phyloP scores from a whole-genome alignment of 2,888 invertebrate species.

The Bombylius major region DNA sequence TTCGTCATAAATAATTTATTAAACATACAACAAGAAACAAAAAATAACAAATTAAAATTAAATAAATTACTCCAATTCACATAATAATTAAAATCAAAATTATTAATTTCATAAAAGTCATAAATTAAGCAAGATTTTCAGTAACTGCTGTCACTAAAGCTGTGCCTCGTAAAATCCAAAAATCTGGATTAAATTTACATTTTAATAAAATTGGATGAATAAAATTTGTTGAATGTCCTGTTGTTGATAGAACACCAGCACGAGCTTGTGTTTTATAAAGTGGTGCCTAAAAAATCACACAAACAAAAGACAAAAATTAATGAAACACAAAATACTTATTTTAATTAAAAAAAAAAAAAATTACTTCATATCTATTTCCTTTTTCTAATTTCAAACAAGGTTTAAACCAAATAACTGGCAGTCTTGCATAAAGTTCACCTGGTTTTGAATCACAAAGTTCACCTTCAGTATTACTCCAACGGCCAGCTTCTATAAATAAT shows the following conservation, averaged over 20 bases:
- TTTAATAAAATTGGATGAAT: slow-evolving; percentile 66
- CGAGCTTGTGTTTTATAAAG: slow-evolving; percentile 81
- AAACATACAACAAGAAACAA: too few relatives aligned
- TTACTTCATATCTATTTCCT: slow-evolving; percentile 24
- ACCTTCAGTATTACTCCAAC: slow-evolving; percentile 58
- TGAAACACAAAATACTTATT: slow-evolving; percentile 22
- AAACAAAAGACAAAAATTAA: neutral
- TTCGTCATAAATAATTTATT: too few relatives aligned
- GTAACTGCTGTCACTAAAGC: slow-evolving; percentile 73
- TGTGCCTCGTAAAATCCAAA: slow-evolving; percentile 82
- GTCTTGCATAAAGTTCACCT: slow-evolving; percentile 38
- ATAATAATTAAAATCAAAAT: too few relatives aligned
- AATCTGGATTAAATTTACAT: slow-evolving; percentile 49
- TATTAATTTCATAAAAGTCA: too few relatives aligned
- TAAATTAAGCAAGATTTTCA: slow-evolving; percentile 35
- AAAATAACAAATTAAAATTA: too few relatives aligned
- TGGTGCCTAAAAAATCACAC: slow-evolving; percentile 45
- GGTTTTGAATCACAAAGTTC: slow-evolving; percentile 66
- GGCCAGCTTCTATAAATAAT: slow-evolving; percentile 76
- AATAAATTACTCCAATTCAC: too few relatives aligned
- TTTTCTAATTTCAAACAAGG: slow-evolving; percentile 26
- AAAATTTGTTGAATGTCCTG: slow-evolving; percentile 89
- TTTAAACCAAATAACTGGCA: slow-evolving; percentile 29
- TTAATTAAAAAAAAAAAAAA: slow-evolving; percentile 53
- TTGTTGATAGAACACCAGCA: slow-evolving; percentile 77